A percentile compares a stretch with the other conserved stretches of the same genome.
Conservation (phyloP, 2,113 vertebrate species). For the Bujurquina vittata region DNA sequence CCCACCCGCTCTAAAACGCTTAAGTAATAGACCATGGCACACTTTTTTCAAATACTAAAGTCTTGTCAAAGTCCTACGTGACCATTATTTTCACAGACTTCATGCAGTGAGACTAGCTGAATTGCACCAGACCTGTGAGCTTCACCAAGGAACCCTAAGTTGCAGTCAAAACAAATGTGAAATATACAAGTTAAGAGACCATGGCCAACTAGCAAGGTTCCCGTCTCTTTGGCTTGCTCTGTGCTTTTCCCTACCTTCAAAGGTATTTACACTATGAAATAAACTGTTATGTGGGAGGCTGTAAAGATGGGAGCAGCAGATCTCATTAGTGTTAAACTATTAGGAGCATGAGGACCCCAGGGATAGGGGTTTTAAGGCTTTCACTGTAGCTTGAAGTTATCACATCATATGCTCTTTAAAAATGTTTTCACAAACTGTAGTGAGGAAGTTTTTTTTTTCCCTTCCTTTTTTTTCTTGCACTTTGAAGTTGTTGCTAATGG, state of each 20-base stretch:
- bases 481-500: constrained; percentile 20
- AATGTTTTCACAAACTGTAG: constrained; percentile 37
- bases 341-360: constrained; percentile 57
- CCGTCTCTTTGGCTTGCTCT: constrained; percentile 29
- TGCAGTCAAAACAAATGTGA: constrained; percentile 62
- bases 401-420: constrained; percentile 47
- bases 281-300: constrained; percentile 60
- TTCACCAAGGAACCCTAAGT: constrained; percentile 27
- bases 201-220: constrained; percentile 13
- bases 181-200: constrained; percentile 38
- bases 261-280: constrained; percentile 73
- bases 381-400: constrained; percentile 62
- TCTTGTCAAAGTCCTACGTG: constrained; percentile 66
- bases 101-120: constrained; percentile 57
- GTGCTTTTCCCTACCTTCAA: constrained; percentile 50
- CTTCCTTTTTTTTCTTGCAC: neutral
- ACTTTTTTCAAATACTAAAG: constrained; percentile 54
- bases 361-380: constrained; percentile 55
- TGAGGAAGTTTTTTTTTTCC: neutral
- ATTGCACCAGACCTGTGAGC: constrained; percentile 27
- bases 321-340: constrained; percentile 77
- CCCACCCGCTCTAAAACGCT: constrained; percentile 56
- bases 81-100: constrained; percentile 68
- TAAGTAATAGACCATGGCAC: constrained; percentile 58
- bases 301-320: constrained; percentile 55